Evolutionary conservation across 2,797 vertebrate genomes (phyloP).

Genomic region (Fistularia tabacaria): DNA sequence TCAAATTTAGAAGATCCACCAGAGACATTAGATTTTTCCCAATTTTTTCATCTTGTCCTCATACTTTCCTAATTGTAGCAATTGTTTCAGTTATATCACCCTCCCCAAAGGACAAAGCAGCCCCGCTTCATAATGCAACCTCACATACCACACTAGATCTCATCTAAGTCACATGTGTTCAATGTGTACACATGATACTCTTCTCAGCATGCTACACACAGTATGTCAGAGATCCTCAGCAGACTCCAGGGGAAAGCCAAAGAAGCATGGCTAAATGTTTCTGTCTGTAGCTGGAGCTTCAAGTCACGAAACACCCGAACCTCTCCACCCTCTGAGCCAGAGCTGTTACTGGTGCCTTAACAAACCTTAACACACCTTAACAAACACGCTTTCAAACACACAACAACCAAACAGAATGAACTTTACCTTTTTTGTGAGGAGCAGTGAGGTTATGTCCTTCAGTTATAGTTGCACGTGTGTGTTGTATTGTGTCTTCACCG

Average conservation of each 20-base stretch:
- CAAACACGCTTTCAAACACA: conserved; percentile 4
- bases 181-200: too few species aligned
- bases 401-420: conserved; percentile 17
- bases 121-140: neutral
- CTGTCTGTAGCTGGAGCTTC: conserved; percentile 50
- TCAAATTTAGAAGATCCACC: too few species aligned
- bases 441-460: conserved; percentile 38
- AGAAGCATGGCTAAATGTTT: conserved; percentile 57
- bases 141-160: neutral
- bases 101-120: too few species aligned
- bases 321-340: conserved; percentile 44
- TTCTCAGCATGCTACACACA: too few species aligned
- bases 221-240: conserved; percentile 4
- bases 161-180: conserved; percentile 1
- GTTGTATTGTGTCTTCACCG: conserved; percentile 47
- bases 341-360: conserved; percentile 48
- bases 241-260: conserved; percentile 31
- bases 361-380: conserved; percentile 10
- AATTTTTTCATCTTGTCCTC: too few species aligned
- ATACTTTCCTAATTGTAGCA: too few species aligned
- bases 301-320: conserved; percentile 56
- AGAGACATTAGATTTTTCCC: too few species aligned
- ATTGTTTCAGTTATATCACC: too few species aligned
- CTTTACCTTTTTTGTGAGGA: conserved; percentile 59
- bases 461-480: conserved; percentile 54